Conservation (phyloP, 2,797 vertebrate species). For the Sus cebifrons region DNA sequence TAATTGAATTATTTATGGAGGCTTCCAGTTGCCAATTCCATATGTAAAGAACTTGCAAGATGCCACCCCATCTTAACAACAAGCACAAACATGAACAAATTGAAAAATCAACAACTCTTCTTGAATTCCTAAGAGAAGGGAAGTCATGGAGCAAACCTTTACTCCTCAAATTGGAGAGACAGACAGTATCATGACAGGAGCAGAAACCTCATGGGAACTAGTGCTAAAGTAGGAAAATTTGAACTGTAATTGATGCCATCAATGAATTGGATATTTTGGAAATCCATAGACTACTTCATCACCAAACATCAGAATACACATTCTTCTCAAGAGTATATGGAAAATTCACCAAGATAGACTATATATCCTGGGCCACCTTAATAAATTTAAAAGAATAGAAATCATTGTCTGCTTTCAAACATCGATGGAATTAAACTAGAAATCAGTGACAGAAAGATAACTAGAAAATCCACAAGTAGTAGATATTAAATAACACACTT, state of each 20-base stretch:
- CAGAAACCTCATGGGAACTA: background rate
- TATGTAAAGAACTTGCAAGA: background rate
- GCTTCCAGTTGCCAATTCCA: background rate
- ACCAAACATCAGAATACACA: background rate
- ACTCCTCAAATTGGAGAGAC: background rate
- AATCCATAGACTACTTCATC: background rate
- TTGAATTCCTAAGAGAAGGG: background rate
- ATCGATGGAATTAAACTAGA: constrained; percentile 18
- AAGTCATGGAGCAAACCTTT: background rate
- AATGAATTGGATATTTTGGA: background rate
- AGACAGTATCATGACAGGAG: background rate
- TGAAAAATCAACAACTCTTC: background rate
- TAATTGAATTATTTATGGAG: background rate
- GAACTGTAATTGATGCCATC: background rate
- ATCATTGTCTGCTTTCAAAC: background rate
- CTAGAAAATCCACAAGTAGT: background rate
- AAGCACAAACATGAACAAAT: constrained; percentile 6
- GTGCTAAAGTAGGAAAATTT: background rate
- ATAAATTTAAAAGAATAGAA: constrained; percentile 3
- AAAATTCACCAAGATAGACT: background rate
- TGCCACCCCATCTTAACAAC: background rate
- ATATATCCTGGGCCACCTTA: background rate
- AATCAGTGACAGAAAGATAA: constrained; percentile 14
- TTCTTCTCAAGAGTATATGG: background rate
- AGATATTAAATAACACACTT: background rate